A percentile compares a stretch with the other conserved stretches of the same genome.
Conservation (phyloP, 2,888 invertebrate species). For the Trachelus tabidus region DNA sequence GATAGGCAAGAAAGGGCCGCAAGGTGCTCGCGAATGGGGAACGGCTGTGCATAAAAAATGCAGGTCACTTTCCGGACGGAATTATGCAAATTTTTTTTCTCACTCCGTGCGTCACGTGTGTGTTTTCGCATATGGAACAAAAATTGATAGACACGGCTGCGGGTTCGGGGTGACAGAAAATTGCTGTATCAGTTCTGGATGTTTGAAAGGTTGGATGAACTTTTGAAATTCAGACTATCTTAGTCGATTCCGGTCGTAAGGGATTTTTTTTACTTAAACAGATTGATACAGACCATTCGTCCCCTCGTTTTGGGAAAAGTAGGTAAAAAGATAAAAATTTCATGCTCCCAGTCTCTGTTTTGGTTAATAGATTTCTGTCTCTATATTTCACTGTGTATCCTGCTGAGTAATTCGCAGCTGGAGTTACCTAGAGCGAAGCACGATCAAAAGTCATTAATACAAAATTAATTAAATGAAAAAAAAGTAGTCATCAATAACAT, state of each 20-base stretch:
- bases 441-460: not conserved
- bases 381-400: not conserved
- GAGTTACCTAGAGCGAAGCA: not conserved
- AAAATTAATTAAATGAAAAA: not conserved
- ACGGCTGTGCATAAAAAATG: constrained; percentile 19
- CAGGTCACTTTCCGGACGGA: constrained; percentile 10
- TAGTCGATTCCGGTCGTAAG: not conserved
- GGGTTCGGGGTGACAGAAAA: constrained; percentile 24
- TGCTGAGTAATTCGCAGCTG: constrained; percentile 42
- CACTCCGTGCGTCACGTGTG: constrained; percentile 58
- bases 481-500: not conserved
- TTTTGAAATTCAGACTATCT: not conserved
- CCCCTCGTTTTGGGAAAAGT: not conserved
- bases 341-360: not conserved
- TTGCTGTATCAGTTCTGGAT: not conserved
- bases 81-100: constrained; percentile 60
- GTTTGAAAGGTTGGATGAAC: not conserved
- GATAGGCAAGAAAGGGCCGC: constrained; percentile 48
- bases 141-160: not conserved
- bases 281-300: not conserved
- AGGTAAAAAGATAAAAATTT: not conserved
- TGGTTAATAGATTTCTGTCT: not conserved
- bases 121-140: constrained; percentile 34
- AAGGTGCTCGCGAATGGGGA: constrained; percentile 38
- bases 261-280: not conserved